phyloP scores from a whole-genome alignment of 2,888 invertebrate species.

The Parnassius smintheus region DNA sequence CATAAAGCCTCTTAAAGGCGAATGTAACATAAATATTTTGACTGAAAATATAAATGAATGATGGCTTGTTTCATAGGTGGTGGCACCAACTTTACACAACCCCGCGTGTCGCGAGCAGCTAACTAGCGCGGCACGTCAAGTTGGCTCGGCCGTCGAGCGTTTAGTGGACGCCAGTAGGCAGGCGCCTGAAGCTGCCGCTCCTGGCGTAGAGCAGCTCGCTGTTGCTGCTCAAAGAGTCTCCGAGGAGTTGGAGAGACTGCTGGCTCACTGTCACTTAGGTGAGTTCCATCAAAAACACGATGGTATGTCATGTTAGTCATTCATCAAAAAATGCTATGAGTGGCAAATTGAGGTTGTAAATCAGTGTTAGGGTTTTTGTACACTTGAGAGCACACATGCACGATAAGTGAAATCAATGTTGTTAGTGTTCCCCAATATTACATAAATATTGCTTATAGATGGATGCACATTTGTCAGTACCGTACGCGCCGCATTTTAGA shows the following conservation, averaged over 20 bases:
- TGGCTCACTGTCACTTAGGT: slow-evolving; percentile 92
- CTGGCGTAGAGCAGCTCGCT: slow-evolving; percentile 87
- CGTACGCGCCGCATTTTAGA: no score
- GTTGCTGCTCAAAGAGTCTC: slow-evolving; percentile 94
- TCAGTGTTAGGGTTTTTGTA: no score
- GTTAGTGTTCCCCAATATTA: no score
- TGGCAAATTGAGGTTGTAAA: no score
- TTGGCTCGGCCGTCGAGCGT: slow-evolving; percentile 94
- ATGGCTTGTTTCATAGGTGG: slow-evolving; percentile 75
- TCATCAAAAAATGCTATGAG: no score
- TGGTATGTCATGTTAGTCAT: no score
- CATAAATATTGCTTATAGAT: no score
- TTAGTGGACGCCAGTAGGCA: slow-evolving; percentile 87
- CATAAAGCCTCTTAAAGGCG: no score
- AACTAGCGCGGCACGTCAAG: slow-evolving; percentile 94
- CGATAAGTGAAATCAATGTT: no score
- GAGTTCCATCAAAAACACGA: slow-evolving; percentile 39
- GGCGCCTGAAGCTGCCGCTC: slow-evolving; percentile 78
- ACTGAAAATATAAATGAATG: background rate
- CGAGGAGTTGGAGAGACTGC: slow-evolving; percentile 91
- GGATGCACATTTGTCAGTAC: no score
- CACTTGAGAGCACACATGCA: no score
- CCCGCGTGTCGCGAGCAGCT: slow-evolving; percentile 94
- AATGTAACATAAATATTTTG: no score
- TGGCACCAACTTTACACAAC: slow-evolving; percentile 91